Conservation (phyloP, 2,888 invertebrate genomes). For the Catotricha subobsoleta region DNA sequence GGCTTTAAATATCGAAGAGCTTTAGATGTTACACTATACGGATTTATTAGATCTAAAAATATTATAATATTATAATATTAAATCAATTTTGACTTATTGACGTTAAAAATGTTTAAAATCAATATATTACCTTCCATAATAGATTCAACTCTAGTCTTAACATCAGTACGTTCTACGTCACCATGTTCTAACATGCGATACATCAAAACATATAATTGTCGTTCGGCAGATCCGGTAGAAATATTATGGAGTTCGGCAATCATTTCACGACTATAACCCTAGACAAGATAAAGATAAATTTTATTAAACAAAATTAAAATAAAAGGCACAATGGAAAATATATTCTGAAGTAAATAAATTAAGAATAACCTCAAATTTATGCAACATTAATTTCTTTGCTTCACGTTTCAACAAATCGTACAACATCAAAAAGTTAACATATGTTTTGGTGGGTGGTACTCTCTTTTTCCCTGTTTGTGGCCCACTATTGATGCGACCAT, state of each 20-base stretch:
- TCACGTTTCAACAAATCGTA: slow-evolving; percentile 29
- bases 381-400: slow-evolving; percentile 25
- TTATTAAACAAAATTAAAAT: background rate
- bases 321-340: background rate
- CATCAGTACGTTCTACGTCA: slow-evolving; percentile 24
- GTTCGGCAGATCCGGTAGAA: slow-evolving; percentile 22
- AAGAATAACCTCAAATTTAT: slow-evolving; percentile 21
- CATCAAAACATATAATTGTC: slow-evolving; percentile 24
- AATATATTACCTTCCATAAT: slow-evolving; percentile 21
- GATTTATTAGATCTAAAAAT: slow-evolving; percentile 14
- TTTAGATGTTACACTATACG: slow-evolving; percentile 19
- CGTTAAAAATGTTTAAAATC: no score
- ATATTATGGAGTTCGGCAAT: slow-evolving; percentile 20
- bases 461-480: slow-evolving; percentile 28
- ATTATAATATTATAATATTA: background rate
- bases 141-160: slow-evolving; percentile 22
- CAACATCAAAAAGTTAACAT: slow-evolving; percentile 27
- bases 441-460: slow-evolving; percentile 27
- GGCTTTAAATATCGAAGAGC: slow-evolving; percentile 23
- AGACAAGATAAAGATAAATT: background rate
- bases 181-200: slow-evolving; percentile 22
- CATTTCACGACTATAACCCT: slow-evolving; percentile 24
- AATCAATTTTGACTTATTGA: no score
- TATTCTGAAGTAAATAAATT: background rate
- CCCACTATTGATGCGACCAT: slow-evolving; percentile 15